phyloP scores from a whole-genome alignment of 2,113 vertebrate genomes.

The Mobula birostris region DNA sequence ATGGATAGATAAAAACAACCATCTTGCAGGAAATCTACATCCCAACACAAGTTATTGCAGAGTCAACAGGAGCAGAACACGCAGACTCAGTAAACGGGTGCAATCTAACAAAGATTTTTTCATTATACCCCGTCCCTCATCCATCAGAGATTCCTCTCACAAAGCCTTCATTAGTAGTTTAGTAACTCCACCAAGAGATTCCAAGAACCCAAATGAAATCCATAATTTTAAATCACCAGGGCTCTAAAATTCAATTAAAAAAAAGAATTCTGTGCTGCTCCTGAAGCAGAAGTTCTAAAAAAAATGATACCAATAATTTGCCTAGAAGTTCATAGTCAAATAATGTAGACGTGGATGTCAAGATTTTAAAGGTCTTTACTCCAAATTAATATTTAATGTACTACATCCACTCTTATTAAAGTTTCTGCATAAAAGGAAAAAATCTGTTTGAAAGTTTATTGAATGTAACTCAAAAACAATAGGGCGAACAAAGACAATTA shows the following conservation, averaged over 20 bases:
- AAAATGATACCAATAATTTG: background rate
- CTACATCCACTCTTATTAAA: background rate
- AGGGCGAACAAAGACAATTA: background rate
- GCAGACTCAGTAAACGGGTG: conserved; percentile 27
- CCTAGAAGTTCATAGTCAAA: background rate
- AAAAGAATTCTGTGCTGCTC: background rate
- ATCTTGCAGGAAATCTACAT: conserved; percentile 63
- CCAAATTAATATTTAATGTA: conserved; percentile 2
- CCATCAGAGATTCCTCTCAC: conserved; percentile 62
- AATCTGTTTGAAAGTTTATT: conserved; percentile 9
- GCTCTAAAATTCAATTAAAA: conserved; percentile 30
- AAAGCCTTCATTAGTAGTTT: conserved; percentile 66
- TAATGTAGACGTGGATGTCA: background rate
- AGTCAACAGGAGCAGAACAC: conserved; percentile 34
- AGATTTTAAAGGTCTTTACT: background rate
- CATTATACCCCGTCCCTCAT: conserved; percentile 36
- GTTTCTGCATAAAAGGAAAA: background rate
- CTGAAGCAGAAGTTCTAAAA: background rate
- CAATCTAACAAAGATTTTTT: conserved; percentile 32
- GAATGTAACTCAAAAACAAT: background rate
- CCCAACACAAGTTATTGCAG: conserved; percentile 68
- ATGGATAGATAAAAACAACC: conserved; percentile 48
- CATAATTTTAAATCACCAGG: conserved; percentile 14
- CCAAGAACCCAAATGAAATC: conserved; percentile 47
- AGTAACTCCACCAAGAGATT: conserved; percentile 69